phyloP scores from a whole-genome alignment of 2,888 invertebrate species.

The Lepeophtheirus nordmannii region DNA sequence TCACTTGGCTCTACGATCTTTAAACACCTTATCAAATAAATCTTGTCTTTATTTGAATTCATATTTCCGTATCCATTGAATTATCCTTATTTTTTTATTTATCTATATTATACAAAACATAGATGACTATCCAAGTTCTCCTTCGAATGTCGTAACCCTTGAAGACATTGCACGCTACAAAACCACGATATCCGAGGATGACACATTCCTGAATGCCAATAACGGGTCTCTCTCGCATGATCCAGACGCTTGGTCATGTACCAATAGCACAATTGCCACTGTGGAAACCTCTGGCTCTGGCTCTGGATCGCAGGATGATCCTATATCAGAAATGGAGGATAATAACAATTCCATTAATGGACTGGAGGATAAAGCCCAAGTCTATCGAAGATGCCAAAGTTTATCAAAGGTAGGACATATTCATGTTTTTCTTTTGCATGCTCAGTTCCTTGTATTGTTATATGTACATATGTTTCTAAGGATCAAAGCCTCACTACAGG shows the following conservation, averaged over 20 bases:
- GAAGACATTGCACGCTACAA: constrained; percentile 6
- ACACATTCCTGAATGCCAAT: not conserved
- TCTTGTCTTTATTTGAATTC: too few relatives aligned
- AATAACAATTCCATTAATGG: not conserved
- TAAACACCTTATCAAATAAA: too few relatives aligned
- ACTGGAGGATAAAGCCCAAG: too few relatives aligned
- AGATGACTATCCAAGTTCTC: not conserved
- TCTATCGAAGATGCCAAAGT: too few relatives aligned
- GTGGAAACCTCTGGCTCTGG: not conserved
- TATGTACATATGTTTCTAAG: too few relatives aligned
- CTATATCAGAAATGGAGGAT: not conserved
- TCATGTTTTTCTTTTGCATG: too few relatives aligned
- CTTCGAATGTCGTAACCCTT: not conserved
- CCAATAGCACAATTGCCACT: not conserved
- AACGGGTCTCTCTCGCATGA: not conserved
- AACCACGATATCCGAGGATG: not conserved
- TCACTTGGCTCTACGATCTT: too few relatives aligned
- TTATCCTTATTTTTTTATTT: not conserved
- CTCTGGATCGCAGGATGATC: not conserved
- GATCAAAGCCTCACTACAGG: too few relatives aligned
- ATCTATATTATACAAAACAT: not conserved
- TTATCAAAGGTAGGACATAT: too few relatives aligned
- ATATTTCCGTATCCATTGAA: too few relatives aligned
- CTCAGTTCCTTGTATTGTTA: too few relatives aligned
- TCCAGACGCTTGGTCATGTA: not conserved